These are phyloP conservation scores for Theristus sp. DNA, from an alignment of 2,888 invertebrate genomes.

Conservation along the genomic window DNA sequence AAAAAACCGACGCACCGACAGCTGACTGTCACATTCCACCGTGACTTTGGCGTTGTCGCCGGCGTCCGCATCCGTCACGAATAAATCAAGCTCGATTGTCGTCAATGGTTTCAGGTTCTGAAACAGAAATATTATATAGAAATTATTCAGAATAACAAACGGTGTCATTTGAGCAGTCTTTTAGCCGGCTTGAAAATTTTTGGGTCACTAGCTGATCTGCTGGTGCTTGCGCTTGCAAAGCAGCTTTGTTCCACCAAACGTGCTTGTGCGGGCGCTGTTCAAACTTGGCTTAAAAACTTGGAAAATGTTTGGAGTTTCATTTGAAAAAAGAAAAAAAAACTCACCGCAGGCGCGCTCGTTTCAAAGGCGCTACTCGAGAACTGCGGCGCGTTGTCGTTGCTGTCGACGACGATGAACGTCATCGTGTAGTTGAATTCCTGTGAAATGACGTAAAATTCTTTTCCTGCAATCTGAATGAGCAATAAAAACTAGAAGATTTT, in stretches of 20 bases:
- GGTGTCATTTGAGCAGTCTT: too few species aligned
- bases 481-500: too few species aligned
- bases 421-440: background rate
- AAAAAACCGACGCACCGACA: background rate
- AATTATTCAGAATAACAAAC: too few species aligned
- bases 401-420: background rate
- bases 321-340: too few species aligned
- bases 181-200: too few species aligned
- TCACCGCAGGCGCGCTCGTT: background rate
- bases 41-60: background rate
- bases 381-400: background rate
- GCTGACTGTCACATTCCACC: background rate
- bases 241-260: too few species aligned
- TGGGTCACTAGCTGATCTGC: too few species aligned
- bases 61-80: background rate
- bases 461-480: background rate
- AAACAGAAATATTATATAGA: too few species aligned
- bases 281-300: too few species aligned
- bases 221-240: too few species aligned
- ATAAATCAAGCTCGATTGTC: background rate
- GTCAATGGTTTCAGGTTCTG: background rate
- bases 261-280: too few species aligned
- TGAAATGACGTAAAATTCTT: background rate
- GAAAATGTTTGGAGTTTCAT: too few species aligned
- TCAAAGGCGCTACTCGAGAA: background rate